Evolutionary conservation across 2,888 invertebrate species (phyloP).

Genomic region (Drosophila prolongata): DNA sequence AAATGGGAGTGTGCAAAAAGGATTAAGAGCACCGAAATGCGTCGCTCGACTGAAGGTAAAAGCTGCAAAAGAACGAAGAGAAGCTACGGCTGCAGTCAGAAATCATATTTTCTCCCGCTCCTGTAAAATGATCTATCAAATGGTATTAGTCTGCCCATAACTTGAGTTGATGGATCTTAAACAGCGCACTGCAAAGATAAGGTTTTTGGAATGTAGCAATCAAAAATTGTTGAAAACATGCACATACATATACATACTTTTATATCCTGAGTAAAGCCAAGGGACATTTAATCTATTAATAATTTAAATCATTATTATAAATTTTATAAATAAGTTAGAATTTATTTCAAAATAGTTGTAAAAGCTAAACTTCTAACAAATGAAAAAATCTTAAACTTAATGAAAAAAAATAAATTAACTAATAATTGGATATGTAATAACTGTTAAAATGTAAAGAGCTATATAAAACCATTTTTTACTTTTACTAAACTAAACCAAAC

Average conservation of each 20-base stretch:
- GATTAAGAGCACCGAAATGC: slow-evolving; percentile 70
- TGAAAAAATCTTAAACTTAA: too few species aligned
- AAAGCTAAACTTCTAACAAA: too few species aligned
- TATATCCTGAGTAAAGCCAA: too few species aligned
- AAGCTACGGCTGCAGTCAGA: slow-evolving; percentile 18
- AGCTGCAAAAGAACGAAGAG: slow-evolving; percentile 32
- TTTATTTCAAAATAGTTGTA: not conserved
- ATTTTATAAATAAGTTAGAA: too few species aligned
- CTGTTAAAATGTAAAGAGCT: too few species aligned
- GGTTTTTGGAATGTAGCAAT: not conserved
- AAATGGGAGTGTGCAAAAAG: slow-evolving; percentile 59
- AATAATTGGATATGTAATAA: too few species aligned
- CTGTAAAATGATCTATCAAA: slow-evolving; percentile 43
- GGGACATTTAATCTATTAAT: too few species aligned
- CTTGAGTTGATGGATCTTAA: slow-evolving; percentile 11
- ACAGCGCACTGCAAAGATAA: not conserved
- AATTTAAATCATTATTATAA: too few species aligned
- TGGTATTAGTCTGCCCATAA: slow-evolving; percentile 29
- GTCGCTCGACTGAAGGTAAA: slow-evolving; percentile 46
- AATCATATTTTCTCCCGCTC: slow-evolving; percentile 19
- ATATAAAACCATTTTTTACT: too few species aligned
- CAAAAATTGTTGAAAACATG: not conserved
- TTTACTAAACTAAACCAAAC: too few species aligned
- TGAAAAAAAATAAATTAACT: too few species aligned
- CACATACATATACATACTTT: too few species aligned